Evolutionary conservation across 2,113 vertebrate genomes (phyloP).

Genomic region (Seriola dumerili): DNA sequence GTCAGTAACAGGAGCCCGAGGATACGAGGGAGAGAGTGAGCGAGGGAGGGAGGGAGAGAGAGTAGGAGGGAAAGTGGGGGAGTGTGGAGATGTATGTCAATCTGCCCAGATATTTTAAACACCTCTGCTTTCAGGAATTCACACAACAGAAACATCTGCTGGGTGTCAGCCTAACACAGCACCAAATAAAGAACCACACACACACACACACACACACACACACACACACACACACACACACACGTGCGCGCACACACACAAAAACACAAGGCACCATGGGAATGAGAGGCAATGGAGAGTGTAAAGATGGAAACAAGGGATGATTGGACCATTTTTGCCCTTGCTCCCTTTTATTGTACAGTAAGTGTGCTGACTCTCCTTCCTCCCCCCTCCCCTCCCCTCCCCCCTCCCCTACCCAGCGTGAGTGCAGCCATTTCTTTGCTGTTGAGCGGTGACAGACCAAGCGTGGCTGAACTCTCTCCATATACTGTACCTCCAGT

Average conservation of each 20-base stretch:
- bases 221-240: background rate
- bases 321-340: slow-evolving; percentile 32
- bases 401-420: background rate
- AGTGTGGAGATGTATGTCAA: slow-evolving; percentile 46
- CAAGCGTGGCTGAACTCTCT: slow-evolving; percentile 78
- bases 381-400: background rate
- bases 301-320: slow-evolving; percentile 49
- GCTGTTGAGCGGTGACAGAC: slow-evolving; percentile 67
- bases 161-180: slow-evolving; percentile 18
- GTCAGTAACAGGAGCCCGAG: slow-evolving; percentile 70
- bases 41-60: slow-evolving; percentile 38
- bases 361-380: slow-evolving; percentile 49
- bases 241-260: background rate
- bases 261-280: slow-evolving; percentile 7
- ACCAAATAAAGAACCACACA: background rate
- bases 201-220: background rate
- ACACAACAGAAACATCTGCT: slow-evolving; percentile 64
- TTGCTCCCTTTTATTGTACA: slow-evolving; percentile 42
- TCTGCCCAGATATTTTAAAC: slow-evolving; percentile 52
- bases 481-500: slow-evolving; percentile 66
- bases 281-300: slow-evolving; percentile 40
- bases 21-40: slow-evolving; percentile 43
- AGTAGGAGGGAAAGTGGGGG: slow-evolving; percentile 29
- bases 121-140: slow-evolving; percentile 44
- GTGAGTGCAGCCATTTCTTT: slow-evolving; percentile 59